Base-by-base conservation (phyloP, 1,140 invertebrate genomes). In the Eciton burchellii region DNA sequence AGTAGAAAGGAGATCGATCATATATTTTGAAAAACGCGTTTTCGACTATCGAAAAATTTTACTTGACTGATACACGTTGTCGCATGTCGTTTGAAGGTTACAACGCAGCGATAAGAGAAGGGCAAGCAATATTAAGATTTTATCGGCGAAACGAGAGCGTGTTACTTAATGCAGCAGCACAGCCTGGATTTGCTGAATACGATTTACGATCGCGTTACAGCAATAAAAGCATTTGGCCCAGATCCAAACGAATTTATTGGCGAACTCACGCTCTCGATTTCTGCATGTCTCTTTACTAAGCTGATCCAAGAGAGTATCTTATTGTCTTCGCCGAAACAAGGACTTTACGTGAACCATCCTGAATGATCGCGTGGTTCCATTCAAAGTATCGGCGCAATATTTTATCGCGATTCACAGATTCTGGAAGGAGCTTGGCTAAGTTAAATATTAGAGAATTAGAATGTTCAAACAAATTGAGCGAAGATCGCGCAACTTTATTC, bases 201-300 rank as follows among this genome's bases (percentile, higher is more conserved):
- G 68, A 81, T 73, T 83, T 72, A 84, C 74, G 82, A 84, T 87
- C 84, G 70, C 62, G 82, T 84, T 81, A 63, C 60, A 56, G 73
- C 85, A 82, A 87, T 86, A 84, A 87, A 87, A 74, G 84, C 56
- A 65, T 49, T 81, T 88, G 86, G 82, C 86, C 76, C 81, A 82
- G 52, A 88, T 88, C 83, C 87, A 85, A 54, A 3, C 66, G 77
- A 82, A 81, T 77, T 88, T 87, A 88, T 88, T 68, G 66, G 65
- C 74, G 72, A 87, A 87, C 79, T 57, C 57, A 63, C 82, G 73
- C 81, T 86, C 85, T 85, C 57, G 56, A 12, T 68, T 88, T 83
- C 54, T 59, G 72, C 74, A 81, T 77, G 52, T 49, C 72, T 76
- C 59, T 76, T 52, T 65, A 63, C 43, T 43, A 35, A 35, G 8